Percentiles rank a stretch among this genome's conserved stretches.
These are phyloP conservation scores for Betta splendens DNA, from an alignment of 2,797 vertebrate species.

Conservation along the genomic window DNA sequence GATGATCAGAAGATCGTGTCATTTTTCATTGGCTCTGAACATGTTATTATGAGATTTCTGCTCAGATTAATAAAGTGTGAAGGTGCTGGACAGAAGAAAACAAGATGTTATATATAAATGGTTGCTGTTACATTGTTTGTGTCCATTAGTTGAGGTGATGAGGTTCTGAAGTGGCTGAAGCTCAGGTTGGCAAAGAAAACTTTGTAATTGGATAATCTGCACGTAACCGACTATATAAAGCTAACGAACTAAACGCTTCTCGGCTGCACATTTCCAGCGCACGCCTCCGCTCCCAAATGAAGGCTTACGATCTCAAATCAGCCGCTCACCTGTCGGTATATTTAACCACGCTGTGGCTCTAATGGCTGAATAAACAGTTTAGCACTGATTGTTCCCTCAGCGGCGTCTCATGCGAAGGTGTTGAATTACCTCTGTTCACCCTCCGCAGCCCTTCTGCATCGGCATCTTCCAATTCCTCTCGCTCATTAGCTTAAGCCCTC, in stretches of 20 bases:
- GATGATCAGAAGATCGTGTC: slow-evolving; percentile 41
- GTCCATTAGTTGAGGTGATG: not conserved
- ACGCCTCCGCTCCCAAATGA: not conserved
- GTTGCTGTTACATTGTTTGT: slow-evolving; percentile 8
- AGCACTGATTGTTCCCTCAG: slow-evolving; percentile 70
- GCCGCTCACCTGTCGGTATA: slow-evolving; percentile 34
- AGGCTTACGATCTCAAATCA: slow-evolving; percentile 35
- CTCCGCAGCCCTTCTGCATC: slow-evolving; percentile 39
- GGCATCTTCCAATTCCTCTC: slow-evolving; percentile 46
- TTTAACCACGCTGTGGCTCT: slow-evolving; percentile 31
- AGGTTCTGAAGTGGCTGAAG: not conserved
- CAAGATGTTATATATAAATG: not conserved
- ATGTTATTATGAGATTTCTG: slow-evolving; percentile 26
- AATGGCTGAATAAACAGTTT: slow-evolving; percentile 74
- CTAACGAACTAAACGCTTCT: too few relatives aligned
- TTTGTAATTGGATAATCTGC: too few relatives aligned
- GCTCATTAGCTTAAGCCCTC: slow-evolving; percentile 66
- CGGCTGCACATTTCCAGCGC: not conserved
- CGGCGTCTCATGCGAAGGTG: slow-evolving; percentile 58
- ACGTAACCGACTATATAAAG: too few relatives aligned
- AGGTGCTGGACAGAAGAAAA: slow-evolving; percentile 13
- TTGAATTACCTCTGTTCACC: slow-evolving; percentile 62
- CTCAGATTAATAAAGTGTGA: slow-evolving; percentile 27
- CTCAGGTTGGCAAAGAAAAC: not conserved
- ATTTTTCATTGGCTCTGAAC: slow-evolving; percentile 38